Percentiles rank a stretch among this genome's conserved stretches.
phyloP scores from a whole-genome alignment of 2,113 vertebrate genomes.

The Sinosuthora webbiana region DNA sequence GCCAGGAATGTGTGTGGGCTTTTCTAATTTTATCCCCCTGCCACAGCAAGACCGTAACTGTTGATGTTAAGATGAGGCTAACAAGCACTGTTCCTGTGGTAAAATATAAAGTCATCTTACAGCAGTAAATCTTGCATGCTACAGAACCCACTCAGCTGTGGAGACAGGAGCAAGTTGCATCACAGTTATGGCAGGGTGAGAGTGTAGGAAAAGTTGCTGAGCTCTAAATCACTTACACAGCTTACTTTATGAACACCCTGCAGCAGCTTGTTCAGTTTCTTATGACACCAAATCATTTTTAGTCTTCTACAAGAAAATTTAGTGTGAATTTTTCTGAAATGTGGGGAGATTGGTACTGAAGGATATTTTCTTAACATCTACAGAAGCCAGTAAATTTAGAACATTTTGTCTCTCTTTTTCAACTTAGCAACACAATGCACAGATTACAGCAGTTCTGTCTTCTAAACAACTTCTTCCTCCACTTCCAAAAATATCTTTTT shows the following conservation, averaged over 20 bases:
- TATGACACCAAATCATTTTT: neutral
- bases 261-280: neutral
- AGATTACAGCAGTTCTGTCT: neutral
- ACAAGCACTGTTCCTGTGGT: neutral
- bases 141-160: neutral
- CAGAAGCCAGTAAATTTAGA: neutral
- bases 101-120: neutral
- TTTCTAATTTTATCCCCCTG: neutral
- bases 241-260: neutral
- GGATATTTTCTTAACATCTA: neutral
- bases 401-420: neutral
- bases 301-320: neutral
- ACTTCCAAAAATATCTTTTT: conserved; percentile 48
- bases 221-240: neutral
- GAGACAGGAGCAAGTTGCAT: neutral
- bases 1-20: neutral
- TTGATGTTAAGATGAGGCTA: neutral
- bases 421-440: neutral
- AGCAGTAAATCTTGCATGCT: neutral
- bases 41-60: neutral
- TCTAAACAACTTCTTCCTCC: conserved; percentile 19
- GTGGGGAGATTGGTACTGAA: neutral
- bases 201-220: neutral
- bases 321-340: neutral
- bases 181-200: neutral